These are phyloP conservation scores for Penaeus chinensis DNA, from an alignment of 1,140 invertebrate species.

Conservation along the genomic window DNA sequence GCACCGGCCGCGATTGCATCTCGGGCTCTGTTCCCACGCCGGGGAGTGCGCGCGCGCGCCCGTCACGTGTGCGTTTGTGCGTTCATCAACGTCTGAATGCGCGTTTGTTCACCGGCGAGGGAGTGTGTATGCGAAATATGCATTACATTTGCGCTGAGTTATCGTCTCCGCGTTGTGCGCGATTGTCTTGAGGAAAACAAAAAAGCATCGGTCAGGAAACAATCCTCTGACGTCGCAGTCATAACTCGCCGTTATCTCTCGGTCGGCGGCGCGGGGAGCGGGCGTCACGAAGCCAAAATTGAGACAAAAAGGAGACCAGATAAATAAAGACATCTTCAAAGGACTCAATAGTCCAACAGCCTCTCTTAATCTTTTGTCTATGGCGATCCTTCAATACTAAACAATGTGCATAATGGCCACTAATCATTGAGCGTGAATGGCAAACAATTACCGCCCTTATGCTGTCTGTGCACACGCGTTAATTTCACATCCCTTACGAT, in stretches of 20 bases:
- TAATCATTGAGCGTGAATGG: not conserved
- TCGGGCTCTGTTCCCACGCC: not conserved
- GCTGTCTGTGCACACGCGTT: not conserved
- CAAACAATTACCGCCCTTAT: not conserved
- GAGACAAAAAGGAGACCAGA: not conserved
- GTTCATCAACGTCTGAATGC: not conserved
- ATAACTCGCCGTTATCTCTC: no score
- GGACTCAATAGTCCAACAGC: constrained; percentile 6
- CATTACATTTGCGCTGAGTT: no score
- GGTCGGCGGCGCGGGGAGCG: no score
- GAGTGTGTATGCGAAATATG: no score
- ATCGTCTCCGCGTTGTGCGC: no score
- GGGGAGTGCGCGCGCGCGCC: not conserved
- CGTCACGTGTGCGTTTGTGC: not conserved
- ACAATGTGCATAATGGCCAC: constrained; percentile 35
- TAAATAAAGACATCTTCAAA: constrained; percentile 15
- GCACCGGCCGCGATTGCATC: not conserved
- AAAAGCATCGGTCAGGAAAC: no score
- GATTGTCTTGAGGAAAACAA: no score
- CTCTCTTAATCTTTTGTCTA: not conserved
- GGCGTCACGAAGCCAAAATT: not conserved
- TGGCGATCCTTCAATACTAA: constrained; percentile 26
- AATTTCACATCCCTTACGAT: not conserved
- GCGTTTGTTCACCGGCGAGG: no score
- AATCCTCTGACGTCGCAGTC: no score